Conservation (phyloP, 92 coral and sea anemone genomes). For the Meandrina meandrites region DNA sequence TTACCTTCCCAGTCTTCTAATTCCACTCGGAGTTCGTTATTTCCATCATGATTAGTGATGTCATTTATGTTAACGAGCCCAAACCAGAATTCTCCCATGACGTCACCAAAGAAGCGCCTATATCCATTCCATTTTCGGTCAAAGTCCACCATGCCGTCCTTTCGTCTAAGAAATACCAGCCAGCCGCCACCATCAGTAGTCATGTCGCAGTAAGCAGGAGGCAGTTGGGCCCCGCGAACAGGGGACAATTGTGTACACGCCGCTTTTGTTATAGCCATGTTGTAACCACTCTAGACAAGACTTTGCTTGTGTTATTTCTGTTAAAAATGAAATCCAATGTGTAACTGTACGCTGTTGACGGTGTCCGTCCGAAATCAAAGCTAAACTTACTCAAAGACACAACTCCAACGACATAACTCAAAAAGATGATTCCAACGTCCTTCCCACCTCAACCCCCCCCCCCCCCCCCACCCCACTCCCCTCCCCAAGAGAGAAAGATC, state of each 20-base stretch:
- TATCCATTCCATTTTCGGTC: background rate
- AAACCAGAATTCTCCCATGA: background rate
- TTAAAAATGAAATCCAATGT: background rate
- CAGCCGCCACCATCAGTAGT: background rate
- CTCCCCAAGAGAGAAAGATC: too few relatives aligned
- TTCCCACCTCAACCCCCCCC: too few relatives aligned
- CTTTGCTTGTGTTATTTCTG: background rate
- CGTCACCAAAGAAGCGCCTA: background rate
- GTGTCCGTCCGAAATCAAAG: too few relatives aligned
- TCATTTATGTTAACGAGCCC: background rate
- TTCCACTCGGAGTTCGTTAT: background rate
- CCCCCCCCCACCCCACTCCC: too few relatives aligned
- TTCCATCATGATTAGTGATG: background rate
- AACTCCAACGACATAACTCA: too few relatives aligned
- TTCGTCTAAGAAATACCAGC: background rate
- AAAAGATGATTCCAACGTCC: too few relatives aligned
- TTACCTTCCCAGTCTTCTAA: conserved; percentile 16
- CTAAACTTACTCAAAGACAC: too few relatives aligned
- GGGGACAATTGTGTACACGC: background rate
- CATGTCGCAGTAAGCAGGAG: background rate
- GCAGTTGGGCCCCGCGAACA: too few relatives aligned
- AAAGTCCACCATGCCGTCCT: background rate
- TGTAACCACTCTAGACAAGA: conserved; percentile 4
- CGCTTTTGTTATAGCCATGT: background rate
- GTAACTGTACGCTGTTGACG: too few relatives aligned